phyloP scores from a whole-genome alignment of 37 sponge, comb jelly and placozoan species.

The Axinella damicornis region DNA sequence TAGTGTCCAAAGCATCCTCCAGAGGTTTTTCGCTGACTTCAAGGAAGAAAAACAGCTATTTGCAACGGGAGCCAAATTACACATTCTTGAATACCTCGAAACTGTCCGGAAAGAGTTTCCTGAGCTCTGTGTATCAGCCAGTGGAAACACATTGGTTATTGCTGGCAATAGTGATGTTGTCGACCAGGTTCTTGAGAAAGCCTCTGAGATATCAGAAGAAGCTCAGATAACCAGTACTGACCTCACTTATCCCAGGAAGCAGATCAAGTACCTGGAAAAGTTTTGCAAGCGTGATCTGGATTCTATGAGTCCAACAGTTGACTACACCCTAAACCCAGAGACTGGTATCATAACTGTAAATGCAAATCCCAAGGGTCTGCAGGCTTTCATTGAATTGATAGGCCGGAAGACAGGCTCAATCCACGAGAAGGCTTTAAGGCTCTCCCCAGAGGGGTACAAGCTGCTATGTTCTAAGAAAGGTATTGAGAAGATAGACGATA shows the following conservation, averaged over 20 bases:
- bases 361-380: background rate
- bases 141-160: background rate
- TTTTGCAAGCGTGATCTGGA: conserved; percentile 19
- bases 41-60: background rate
- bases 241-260: background rate
- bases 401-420: background rate
- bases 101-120: background rate
- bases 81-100: conserved; percentile 5
- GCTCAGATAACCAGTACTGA: background rate
- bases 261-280: conserved; percentile 13
- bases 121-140: background rate
- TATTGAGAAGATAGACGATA: background rate
- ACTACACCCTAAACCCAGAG: background rate
- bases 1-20: background rate
- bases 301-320: background rate
- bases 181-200: background rate
- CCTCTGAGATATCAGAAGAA: background rate
- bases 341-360: background rate
- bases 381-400: background rate
- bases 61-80: background rate
- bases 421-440: background rate
- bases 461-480: conserved; percentile 13
- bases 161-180: conserved; percentile 10
- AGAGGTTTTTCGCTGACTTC: background rate
- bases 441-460: background rate